A percentile compares a stretch with the other conserved stretches of the same genome.
These are phyloP conservation scores for Melipona quadrifasciata DNA, from an alignment of 1,140 invertebrate species.

Conservation along the genomic window DNA sequence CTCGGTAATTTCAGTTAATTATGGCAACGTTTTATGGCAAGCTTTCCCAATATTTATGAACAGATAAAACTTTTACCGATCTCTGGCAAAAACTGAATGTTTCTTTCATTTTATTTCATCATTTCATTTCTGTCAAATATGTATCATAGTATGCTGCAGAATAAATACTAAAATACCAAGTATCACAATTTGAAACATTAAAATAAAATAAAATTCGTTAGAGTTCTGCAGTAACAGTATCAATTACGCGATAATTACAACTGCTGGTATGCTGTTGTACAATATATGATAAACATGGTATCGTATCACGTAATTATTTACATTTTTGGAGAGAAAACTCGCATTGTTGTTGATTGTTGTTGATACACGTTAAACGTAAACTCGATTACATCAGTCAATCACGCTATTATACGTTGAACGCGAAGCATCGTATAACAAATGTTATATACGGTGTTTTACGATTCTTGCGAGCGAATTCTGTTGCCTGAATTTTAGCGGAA, in stretches of 20 bases:
- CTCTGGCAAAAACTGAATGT: not conserved
- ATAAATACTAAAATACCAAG: not conserved
- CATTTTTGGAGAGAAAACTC: too few species aligned
- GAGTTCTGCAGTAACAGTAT: not conserved
- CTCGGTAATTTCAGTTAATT: too few species aligned
- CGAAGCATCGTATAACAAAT: not conserved
- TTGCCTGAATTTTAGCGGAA: not conserved
- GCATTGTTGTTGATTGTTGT: too few species aligned
- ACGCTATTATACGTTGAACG: not conserved
- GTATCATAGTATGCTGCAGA: too few species aligned
- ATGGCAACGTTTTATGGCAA: too few species aligned
- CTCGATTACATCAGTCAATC: not conserved
- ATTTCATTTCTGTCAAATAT: too few species aligned
- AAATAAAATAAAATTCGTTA: not conserved
- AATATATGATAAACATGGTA: too few species aligned
- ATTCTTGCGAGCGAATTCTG: not conserved
- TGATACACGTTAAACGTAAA: not conserved
- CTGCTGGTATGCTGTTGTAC: not conserved
- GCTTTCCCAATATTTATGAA: too few species aligned
- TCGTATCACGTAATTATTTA: not conserved
- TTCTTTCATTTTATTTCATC: not conserved
- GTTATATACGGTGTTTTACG: not conserved
- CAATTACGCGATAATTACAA: not conserved
- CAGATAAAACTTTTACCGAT: not conserved
- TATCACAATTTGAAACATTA: not conserved